Evolutionary conservation across 2,113 vertebrate species (phyloP).

Genomic region (Megaceryle maxima): DNA sequence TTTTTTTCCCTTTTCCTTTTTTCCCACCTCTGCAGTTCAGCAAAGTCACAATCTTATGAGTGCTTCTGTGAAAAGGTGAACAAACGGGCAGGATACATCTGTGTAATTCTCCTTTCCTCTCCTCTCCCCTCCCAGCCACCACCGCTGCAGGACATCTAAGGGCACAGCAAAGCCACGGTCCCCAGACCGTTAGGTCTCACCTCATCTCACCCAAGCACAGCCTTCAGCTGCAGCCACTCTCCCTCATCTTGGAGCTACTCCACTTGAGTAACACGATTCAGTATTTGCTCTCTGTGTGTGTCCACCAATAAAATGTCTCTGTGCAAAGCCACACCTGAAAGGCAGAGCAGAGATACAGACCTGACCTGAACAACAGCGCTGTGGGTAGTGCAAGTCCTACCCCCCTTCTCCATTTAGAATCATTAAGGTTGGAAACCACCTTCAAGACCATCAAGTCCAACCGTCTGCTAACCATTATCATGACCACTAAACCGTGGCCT

Average conservation of each 20-base stretch:
- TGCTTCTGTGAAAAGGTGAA: background rate
- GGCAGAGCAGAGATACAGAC: background rate
- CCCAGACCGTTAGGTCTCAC: background rate
- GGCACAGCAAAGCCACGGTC: fast-evolving
- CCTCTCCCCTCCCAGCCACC: background rate
- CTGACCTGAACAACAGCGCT: background rate
- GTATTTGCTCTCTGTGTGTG: no score
- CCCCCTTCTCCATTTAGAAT: no score
- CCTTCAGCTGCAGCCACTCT: background rate
- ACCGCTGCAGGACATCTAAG: fast-evolving
- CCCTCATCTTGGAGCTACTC: background rate
- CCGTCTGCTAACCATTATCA: no score
- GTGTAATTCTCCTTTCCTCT: background rate
- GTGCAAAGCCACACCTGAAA: background rate
- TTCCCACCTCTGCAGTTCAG: fast-evolving
- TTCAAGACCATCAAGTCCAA: no score
- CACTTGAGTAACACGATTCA: background rate
- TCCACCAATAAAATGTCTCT: background rate
- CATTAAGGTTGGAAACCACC: no score
- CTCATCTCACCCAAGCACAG: background rate
- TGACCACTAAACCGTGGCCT: no score
- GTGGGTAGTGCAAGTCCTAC: background rate
- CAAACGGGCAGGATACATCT: background rate
- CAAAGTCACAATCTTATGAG: background rate
- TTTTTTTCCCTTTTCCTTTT: background rate